Conservation (phyloP, 2,888 invertebrate species). For the Unio delphinus region DNA sequence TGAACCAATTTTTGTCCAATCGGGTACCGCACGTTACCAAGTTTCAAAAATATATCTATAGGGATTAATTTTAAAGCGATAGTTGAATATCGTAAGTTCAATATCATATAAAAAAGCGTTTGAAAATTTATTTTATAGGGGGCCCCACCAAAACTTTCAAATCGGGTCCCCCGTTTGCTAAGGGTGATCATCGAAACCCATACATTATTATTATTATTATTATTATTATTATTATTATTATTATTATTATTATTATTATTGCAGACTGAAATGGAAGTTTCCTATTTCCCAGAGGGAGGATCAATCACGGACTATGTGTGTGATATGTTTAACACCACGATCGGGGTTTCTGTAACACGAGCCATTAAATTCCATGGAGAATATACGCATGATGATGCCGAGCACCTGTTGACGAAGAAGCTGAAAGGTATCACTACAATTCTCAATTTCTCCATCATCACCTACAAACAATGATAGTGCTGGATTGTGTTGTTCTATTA, state of each 20-base stretch:
- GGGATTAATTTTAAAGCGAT: too few relatives aligned
- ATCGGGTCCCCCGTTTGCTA: not conserved
- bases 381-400: slow-evolving; percentile 59
- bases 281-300: slow-evolving; percentile 66
- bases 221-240: not conserved
- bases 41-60: too few relatives aligned
- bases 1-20: not conserved
- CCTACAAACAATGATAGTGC: too few relatives aligned
- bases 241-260: too few relatives aligned
- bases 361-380: slow-evolving; percentile 63
- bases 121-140: too few relatives aligned
- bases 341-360: slow-evolving; percentile 69
- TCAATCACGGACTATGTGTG: slow-evolving; percentile 68
- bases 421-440: slow-evolving; percentile 50
- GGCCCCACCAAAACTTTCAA: not conserved
- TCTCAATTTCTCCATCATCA: too few relatives aligned
- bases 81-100: too few relatives aligned
- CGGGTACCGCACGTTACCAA: too few relatives aligned
- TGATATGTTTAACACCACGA: slow-evolving; percentile 46
- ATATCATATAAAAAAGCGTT: too few relatives aligned
- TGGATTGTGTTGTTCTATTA: too few relatives aligned
- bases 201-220: not conserved
- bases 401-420: slow-evolving; percentile 61
- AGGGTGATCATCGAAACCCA: not conserved
- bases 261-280: slow-evolving; percentile 69